These are phyloP conservation scores for human (Homo sapiens) DNA, from an alignment of 2,113 vertebrate genomes.

Conservation along the genomic window DNA sequence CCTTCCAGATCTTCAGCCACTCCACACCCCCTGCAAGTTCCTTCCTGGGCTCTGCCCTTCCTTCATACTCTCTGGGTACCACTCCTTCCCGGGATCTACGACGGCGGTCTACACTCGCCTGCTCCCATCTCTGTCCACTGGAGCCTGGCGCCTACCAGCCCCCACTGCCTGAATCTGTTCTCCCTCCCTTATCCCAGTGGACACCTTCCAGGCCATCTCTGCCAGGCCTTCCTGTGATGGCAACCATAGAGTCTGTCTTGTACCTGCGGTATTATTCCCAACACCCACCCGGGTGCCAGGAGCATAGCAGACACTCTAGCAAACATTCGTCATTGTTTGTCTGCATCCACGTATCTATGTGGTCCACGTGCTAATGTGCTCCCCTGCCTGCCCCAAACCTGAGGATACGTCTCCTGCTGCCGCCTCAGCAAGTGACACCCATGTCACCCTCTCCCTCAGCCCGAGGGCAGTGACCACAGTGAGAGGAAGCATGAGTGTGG, in stretches of 20 bases:
- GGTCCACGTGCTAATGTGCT: not conserved
- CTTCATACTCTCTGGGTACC: accelerated
- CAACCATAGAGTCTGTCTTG: not conserved
- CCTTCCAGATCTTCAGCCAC: not conserved
- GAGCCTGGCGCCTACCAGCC: not conserved
- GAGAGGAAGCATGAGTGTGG: not conserved
- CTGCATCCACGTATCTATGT: not conserved
- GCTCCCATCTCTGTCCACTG: not conserved
- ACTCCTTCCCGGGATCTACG: not conserved
- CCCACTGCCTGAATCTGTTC: not conserved
- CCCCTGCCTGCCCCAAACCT: not conserved
- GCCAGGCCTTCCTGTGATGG: not conserved
- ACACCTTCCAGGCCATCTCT: not conserved
- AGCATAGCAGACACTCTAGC: not conserved
- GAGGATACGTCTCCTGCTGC: not conserved
- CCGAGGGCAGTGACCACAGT: not conserved
- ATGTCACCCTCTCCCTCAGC: not conserved
- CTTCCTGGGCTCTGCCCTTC: not conserved
- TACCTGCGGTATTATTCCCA: not conserved
- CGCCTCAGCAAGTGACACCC: not conserved
- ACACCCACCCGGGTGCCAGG: not conserved
- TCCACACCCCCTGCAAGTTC: no score
- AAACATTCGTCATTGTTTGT: not conserved
- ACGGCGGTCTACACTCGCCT: accelerated
- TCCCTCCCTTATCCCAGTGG: not conserved